A percentile compares a stretch with the other conserved stretches of the same genome.
phyloP scores from a whole-genome alignment of 2,888 invertebrate species.

The Imbricaverruca yamaguchii region DNA sequence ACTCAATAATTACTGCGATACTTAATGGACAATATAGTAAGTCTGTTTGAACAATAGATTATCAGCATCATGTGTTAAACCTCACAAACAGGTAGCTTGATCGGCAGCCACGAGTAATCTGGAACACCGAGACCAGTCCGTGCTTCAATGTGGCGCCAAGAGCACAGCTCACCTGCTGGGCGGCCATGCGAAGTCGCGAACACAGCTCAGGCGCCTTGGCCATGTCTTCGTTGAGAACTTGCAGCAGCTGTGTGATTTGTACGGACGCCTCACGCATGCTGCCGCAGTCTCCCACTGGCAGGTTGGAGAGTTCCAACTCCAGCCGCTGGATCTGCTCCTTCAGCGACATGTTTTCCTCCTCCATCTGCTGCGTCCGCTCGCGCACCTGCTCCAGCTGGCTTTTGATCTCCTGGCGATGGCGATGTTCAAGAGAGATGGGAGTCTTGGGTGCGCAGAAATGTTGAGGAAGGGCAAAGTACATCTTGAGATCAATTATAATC shows the following conservation, averaged over 20 bases:
- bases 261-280: constrained; percentile 8
- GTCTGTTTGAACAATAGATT: no score
- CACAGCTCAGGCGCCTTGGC: constrained; percentile 9
- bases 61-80: no score
- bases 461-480: no score
- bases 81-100: no score
- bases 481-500: no score
- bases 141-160: no score
- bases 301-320: constrained; percentile 13
- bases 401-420: background rate
- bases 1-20: no score
- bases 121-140: no score
- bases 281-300: constrained; percentile 10
- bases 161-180: background rate
- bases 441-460: no score
- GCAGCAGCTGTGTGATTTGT: constrained; percentile 13
- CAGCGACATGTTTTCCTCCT: background rate
- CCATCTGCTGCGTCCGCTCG: background rate
- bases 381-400: background rate
- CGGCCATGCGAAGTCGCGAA: background rate
- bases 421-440: no score
- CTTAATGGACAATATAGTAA: no score
- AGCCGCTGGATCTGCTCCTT: constrained; percentile 7
- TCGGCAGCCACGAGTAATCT: no score
- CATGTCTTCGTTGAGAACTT: constrained; percentile 16